These are phyloP conservation scores for Galerucella pusilla DNA, from an alignment of 2,888 invertebrate genomes.

Conservation along the genomic window DNA sequence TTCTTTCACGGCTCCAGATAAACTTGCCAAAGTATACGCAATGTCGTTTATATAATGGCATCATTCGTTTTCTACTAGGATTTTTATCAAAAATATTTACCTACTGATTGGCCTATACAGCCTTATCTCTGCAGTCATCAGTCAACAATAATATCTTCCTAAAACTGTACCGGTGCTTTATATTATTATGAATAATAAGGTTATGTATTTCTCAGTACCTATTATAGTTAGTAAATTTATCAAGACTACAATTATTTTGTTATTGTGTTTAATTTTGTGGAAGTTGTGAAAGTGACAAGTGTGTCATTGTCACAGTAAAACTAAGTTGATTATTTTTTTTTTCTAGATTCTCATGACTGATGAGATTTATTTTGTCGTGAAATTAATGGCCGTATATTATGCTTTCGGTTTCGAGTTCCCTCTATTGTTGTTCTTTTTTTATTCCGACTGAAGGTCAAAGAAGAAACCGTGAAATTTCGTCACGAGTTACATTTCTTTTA, in stretches of 20 bases:
- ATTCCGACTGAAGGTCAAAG: not conserved
- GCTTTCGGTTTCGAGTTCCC: not conserved
- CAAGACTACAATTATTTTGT: not conserved
- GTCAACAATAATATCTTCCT: not conserved
- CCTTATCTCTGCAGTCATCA: not conserved
- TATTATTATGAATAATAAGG: not conserved
- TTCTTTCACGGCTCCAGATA: too few relatives aligned
- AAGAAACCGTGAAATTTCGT: constrained; percentile 1
- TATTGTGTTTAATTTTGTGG: not conserved
- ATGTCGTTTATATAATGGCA: too few relatives aligned
- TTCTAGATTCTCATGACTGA: constrained; percentile 17
- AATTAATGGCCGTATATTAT: constrained; percentile 1
- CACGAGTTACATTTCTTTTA: not conserved
- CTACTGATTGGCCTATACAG: not conserved
- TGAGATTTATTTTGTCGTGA: not conserved
- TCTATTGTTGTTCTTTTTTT: not conserved
- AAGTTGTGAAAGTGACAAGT: constrained; percentile 36
- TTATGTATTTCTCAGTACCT: not conserved
- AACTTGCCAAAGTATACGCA: too few relatives aligned
- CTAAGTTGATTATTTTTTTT: constrained; percentile 27
- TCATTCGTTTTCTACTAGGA: too few relatives aligned
- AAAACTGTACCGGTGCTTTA: not conserved
- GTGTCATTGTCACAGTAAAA: constrained; percentile 37
- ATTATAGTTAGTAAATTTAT: not conserved
- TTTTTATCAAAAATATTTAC: too few relatives aligned